Base-by-base conservation (phyloP, 2,797 vertebrate genomes). In the Alcedo quadribrachys region DNA sequence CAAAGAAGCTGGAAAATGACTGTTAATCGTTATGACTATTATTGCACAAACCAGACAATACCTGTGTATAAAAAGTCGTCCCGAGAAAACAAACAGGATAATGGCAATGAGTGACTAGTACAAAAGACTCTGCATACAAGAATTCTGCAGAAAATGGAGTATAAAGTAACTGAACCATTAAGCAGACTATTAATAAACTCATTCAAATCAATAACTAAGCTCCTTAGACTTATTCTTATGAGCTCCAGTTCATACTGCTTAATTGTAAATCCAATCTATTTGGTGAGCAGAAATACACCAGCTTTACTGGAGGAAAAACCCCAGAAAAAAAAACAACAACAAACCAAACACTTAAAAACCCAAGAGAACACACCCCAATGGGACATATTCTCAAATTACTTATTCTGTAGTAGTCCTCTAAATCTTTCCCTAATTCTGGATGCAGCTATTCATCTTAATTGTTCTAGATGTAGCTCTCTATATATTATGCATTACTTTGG, bases 141-240 rank as follows among this genome's bases (percentile, higher is more conserved):
- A 25, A n/a, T 67, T 92, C 57, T 61, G 50, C 61, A 91, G 83
- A 89, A 91, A 93, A 89, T 30, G 37, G 28, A 79, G 35, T 91
- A 63, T 8, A 55, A 92, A 81, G 82, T 73, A 93, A 85, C 70
- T 7, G 48, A 96, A 84, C 60, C 55, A 89, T 81, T 84, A 91
- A 58, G 50, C 0, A 75, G 73, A 73, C 81, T 90, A 92, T 67
- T 92, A 92, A 93, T 81, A 91, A 93, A 92, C 70, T 88, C 61
- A 71, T 69, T 83, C 81, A 87, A 93, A 87, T 82, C 86, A 95
- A 75, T 89, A 95, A 93, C 89, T 90, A 91, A 92, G 85, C 68
- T 92, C 43, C 74, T 85, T 80, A 90, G 61, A 73, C 75, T 88
- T 87, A 45, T 74, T 89, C 71, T 91, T 91, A 30, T 33, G n/a